Base-by-base conservation (phyloP, 2,888 invertebrate species). In the Drosophila koepferae region DNA sequence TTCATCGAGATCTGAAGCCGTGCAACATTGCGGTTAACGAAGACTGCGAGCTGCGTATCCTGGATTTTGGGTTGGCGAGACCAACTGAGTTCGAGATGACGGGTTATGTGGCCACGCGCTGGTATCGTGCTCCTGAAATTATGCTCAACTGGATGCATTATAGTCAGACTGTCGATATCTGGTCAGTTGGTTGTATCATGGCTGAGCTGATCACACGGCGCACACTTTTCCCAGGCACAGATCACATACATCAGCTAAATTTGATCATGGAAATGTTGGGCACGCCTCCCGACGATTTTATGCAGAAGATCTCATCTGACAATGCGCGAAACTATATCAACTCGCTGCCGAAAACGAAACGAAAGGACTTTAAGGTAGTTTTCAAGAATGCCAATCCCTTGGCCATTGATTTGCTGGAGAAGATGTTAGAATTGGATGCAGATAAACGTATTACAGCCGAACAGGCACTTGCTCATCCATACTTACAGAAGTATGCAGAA, bases 131-230 rank as follows among this genome's bases (percentile, higher is more conserved):
- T 9, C 99, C 99, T 12, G 99, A 99, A 95, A 99, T 99, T 74
- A 99, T 99, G 99, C 95, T 99, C 38, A 99, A 99, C 93, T 99
- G 99, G 99, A 99, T 99, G 99, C 99, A 99, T 92, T 99, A 99
- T 93, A 98, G 98, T 93, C 98, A 99, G 94, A 99, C 99, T 71
- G 99, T 99, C 71, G 99, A 99, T 93, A 98, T 99, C 92, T 99
- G 99, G 99, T 99, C 98, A 0, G 99, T 99, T 54, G 99, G 99
- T 23, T 99, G 99, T 94, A 99, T 99, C 86, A 98, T 99, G 98
- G 99, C 99, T 16, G 99, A 99, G 93, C 94, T 99, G 84, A 94
- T 99, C 75, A 99, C 98, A 0, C 96, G 98, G 65, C 95, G 97
- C 83, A 98, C 99, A 16, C 94, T 99, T 54, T 99, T 99, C 92